phyloP scores from a whole-genome alignment of 1,140 invertebrate genomes.

The Anastrepha obliqua region DNA sequence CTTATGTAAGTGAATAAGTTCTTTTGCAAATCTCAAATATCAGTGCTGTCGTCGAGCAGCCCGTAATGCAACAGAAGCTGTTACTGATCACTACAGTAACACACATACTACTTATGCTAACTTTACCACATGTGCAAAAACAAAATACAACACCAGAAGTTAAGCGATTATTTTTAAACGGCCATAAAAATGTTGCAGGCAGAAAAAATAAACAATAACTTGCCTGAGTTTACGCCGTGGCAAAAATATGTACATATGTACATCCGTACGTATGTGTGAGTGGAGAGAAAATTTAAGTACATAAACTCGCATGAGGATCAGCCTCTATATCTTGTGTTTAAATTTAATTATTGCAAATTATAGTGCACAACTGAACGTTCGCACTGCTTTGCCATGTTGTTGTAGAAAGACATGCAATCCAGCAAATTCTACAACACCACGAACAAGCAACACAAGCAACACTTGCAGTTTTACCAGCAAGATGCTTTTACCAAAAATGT shows the following conservation, averaged over 20 bases:
- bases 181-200: background rate
- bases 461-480: background rate
- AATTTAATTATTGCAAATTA: conserved; percentile 52
- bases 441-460: background rate
- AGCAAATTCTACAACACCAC: background rate
- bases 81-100: no score
- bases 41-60: no score
- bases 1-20: no score
- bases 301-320: background rate
- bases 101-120: background rate
- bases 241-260: background rate
- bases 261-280: background rate
- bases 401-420: conserved; percentile 34
- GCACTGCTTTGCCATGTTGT: background rate
- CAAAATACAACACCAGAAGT: conserved; percentile 4
- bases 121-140: background rate
- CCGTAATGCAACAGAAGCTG: no score
- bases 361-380: conserved; percentile 15
- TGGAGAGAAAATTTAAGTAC: background rate
- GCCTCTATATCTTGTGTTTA: conserved; percentile 16
- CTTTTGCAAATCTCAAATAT: no score
- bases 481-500: background rate
- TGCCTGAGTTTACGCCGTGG: background rate
- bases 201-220: background rate
- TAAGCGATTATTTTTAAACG: conserved; percentile 2